Percentiles rank a stretch among this genome's conserved stretches.
phyloP scores from a whole-genome alignment of 2,888 invertebrate species.

The Pediacus dermestoides region DNA sequence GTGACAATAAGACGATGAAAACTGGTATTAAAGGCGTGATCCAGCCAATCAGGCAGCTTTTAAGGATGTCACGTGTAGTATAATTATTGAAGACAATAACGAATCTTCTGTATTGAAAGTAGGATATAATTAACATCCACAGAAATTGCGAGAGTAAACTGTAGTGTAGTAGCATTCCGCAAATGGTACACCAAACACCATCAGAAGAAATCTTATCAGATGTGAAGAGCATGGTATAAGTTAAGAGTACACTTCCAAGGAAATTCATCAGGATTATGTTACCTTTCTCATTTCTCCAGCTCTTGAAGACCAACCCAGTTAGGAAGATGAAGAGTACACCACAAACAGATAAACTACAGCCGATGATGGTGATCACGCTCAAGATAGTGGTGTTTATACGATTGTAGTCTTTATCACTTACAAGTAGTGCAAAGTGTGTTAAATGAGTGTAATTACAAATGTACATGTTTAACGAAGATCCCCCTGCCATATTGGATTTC shows the following conservation, averaged over 20 bases:
- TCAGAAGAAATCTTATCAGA: background rate
- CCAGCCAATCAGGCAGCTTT: no score
- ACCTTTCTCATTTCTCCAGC: slow-evolving; percentile 2
- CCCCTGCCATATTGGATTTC: background rate
- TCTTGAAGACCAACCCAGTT: background rate
- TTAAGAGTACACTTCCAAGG: background rate
- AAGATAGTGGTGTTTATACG: background rate
- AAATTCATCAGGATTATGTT: background rate
- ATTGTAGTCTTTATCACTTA: background rate
- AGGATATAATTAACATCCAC: slow-evolving; percentile 3
- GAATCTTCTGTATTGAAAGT: background rate
- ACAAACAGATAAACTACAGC: background rate
- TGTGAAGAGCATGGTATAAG: background rate
- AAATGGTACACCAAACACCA: background rate
- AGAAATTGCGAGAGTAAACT: background rate
- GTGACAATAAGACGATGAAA: no score
- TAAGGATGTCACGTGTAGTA: no score
- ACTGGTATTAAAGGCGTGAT: no score
- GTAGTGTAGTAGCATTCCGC: background rate
- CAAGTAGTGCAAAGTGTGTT: background rate
- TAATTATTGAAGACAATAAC: background rate
- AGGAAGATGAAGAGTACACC: background rate
- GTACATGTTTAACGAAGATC: background rate
- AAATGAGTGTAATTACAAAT: slow-evolving; percentile 2
- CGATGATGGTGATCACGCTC: background rate